Percentiles rank a stretch among this genome's conserved stretches.
These are phyloP conservation scores for Electrophaes corylata DNA, from an alignment of 2,888 invertebrate species.

Conservation along the genomic window DNA sequence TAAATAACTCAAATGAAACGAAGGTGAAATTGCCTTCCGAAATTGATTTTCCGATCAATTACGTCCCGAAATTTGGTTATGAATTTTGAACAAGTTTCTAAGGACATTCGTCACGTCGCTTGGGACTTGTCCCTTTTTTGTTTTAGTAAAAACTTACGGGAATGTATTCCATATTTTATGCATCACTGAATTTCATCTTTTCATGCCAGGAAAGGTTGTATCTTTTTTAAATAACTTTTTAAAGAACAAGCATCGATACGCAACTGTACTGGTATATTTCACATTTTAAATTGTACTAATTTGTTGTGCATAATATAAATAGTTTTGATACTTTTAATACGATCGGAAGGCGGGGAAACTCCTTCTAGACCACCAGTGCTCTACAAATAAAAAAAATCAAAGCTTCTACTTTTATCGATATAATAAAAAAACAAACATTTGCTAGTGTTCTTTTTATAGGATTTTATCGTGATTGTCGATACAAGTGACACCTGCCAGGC, in stretches of 20 bases:
- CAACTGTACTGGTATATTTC: too few relatives aligned
- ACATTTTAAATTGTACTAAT: too few relatives aligned
- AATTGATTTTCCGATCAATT: conserved; percentile 46
- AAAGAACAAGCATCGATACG: too few relatives aligned
- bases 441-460: conserved; percentile 4
- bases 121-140: conserved; percentile 39
- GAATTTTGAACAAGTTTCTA: conserved; percentile 35
- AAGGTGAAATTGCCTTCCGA: conserved; percentile 26
- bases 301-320: too few relatives aligned
- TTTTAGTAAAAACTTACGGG: conserved; percentile 41
- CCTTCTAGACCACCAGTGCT: too few relatives aligned
- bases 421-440: conserved; percentile 13
- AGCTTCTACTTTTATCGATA: conserved; percentile 2
- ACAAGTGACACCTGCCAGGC: conserved; percentile 34
- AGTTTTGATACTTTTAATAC: too few relatives aligned
- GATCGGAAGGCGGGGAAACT: too few relatives aligned
- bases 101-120: conserved; percentile 39
- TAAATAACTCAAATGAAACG: conserved; percentile 10
- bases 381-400: too few relatives aligned
- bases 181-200: conserved; percentile 33
- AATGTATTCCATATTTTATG: conserved; percentile 42
- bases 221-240: too few relatives aligned
- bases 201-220: conserved; percentile 11
- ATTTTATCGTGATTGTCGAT: conserved; percentile 18
- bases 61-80: conserved; percentile 40